phyloP scores from a whole-genome alignment of 2,797 vertebrate genomes.

The Limnodromus scolopaceus region DNA sequence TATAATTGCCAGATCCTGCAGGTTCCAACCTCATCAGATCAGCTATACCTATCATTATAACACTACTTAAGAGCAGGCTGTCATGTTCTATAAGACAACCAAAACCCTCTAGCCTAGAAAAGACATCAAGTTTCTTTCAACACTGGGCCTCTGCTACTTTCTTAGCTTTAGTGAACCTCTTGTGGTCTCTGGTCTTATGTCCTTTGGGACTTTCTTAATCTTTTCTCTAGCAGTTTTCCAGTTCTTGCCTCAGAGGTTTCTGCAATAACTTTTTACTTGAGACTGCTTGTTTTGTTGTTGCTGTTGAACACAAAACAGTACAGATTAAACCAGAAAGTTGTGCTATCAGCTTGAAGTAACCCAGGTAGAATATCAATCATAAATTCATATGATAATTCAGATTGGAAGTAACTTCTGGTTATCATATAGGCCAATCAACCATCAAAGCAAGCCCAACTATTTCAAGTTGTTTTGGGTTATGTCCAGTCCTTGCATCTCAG shows the following conservation, averaged over 20 bases:
- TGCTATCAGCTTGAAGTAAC: neutral
- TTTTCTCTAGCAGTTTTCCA: neutral
- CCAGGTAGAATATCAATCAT: neutral
- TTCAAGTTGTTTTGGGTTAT: neutral
- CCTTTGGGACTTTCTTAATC: neutral
- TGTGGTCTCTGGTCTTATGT: neutral
- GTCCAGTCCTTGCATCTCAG: neutral
- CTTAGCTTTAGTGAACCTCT: neutral
- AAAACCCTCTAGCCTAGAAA: neutral
- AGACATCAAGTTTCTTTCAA: neutral
- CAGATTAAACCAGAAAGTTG: neutral
- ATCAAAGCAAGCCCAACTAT: neutral
- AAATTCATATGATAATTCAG: neutral
- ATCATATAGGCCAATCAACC: neutral
- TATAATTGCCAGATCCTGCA: neutral
- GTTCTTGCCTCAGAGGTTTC: neutral
- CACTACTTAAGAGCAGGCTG: neutral
- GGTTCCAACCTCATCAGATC: neutral
- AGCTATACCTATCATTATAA: too few species aligned
- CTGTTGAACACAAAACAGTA: neutral
- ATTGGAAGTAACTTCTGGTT: neutral
- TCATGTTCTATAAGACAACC: neutral
- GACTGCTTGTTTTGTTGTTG: neutral
- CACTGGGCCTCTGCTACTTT: neutral
- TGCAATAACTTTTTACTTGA: neutral